Percentiles rank a stretch among this genome's conserved stretches.
phyloP scores from a whole-genome alignment of 2,888 invertebrate species.

The Watsonalla binaria region DNA sequence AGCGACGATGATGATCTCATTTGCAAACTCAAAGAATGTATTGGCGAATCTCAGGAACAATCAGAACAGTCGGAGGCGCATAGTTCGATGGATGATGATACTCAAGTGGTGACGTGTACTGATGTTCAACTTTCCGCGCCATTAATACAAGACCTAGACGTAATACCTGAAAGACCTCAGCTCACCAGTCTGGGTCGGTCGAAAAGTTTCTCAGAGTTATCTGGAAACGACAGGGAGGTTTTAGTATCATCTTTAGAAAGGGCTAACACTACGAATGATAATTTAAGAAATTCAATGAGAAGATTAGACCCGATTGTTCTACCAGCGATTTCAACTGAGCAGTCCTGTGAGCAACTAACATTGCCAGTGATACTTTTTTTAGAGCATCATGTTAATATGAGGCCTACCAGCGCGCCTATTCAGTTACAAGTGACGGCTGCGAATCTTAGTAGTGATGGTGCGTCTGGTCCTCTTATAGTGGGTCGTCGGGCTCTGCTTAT shows the following conservation, averaged over 20 bases:
- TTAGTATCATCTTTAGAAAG: constrained; percentile 49
- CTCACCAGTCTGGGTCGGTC: constrained; percentile 48
- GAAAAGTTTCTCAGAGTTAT: constrained; percentile 63
- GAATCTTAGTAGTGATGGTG: constrained; percentile 61
- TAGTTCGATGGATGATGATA: constrained; percentile 59
- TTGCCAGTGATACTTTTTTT: constrained; percentile 69
- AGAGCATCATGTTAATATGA: constrained; percentile 67
- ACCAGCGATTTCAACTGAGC: constrained; percentile 55
- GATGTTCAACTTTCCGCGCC: constrained; percentile 35
- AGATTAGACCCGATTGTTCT: constrained; percentile 66
- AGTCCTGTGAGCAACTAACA: constrained; percentile 58
- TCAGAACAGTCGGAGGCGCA: constrained; percentile 45
- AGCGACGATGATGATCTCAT: constrained; percentile 72
- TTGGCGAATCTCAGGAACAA: constrained; percentile 41
- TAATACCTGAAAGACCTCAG: constrained; percentile 34
- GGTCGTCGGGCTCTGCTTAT: constrained; percentile 64
- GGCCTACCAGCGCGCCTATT: constrained; percentile 70
- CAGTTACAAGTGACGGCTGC: constrained; percentile 70
- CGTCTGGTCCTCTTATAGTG: constrained; percentile 64
- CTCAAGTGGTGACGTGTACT: constrained; percentile 53
- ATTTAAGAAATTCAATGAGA: constrained; percentile 65
- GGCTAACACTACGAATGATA: constrained; percentile 52
- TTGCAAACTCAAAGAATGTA: constrained; percentile 64
- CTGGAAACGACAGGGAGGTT: constrained; percentile 42
- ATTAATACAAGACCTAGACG: constrained; percentile 34